Base-by-base conservation (phyloP, 2,113 vertebrate species). In the Brachypteracias leptosomus region DNA sequence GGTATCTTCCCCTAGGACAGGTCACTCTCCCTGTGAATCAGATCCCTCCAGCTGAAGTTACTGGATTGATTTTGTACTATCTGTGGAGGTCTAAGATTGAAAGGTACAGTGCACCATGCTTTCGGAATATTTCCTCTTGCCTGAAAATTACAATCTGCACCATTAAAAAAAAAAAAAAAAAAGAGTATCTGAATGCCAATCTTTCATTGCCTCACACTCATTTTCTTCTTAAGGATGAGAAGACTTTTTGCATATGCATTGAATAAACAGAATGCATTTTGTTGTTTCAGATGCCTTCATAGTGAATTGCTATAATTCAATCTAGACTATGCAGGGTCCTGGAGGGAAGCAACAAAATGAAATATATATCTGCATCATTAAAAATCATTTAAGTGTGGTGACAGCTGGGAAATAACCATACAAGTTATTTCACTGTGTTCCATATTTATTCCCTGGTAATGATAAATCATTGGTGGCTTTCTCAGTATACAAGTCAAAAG, bases 271-370 rank as follows among this genome's bases (percentile, higher is more conserved):
- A 81, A 93, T 70, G 24, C 49, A 68, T 87, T 86, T n/a, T 89
- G 24, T 93, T 86, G 33, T 84, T 96, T 95, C 73, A 92, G 55
- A 73, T 95, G 51, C 63, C 62, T 92, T 91, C 74, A 40, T 14
- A 89, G 67, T 85, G 74, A 79, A 75, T 90, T 92, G 31, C 85
- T 85, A 35, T 66, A 94, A 83, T 96, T 97, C 90, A 87, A 87
- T 95, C 84, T 49, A 73, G 73, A 44, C 59, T 77, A 31, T 93
- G 22, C n/a, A 89, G 46, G 31, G 62, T 91, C 81, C 76, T 89
- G 35, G 66, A 59, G 36, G 38, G 24, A 92, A 94, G 58, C 58
- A 77, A 84, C 72, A 62, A 80, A 90, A 36, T 44, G 51, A 24
- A 68, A 55, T 89, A 31, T 80, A 52, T 89, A 76, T 71, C 36